Base-by-base conservation (phyloP, 2,113 vertebrate species). In the Colossoma macropomum region DNA sequence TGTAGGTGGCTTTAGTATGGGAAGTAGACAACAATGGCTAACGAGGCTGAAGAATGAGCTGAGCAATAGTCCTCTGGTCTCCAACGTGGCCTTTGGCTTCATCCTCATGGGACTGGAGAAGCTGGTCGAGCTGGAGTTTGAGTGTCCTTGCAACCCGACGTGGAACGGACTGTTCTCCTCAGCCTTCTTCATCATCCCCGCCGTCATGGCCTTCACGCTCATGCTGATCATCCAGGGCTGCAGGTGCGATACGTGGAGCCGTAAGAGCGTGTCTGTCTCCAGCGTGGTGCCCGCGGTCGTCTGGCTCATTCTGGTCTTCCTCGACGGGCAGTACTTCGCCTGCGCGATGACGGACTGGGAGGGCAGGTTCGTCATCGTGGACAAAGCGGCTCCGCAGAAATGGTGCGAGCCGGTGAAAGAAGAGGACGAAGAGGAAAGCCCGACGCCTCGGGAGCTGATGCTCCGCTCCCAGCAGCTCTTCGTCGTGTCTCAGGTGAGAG, bases 101-200 rank as follows among this genome's bases (percentile, higher is more conserved):
- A 93, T 95, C 87, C 90, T 95, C 84, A 93, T 93, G 89, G 91
- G 91, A 88, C 90, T 94, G 87, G 94, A 95, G 90, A 94, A 93
- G 86, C 86, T 94, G 85, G 91, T 93, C 89, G 93, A 94, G 89
- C 80, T 93, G 90, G 92, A 94, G 88, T 94, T 95, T 90, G 89
- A 93, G 91, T 94, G 92, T 92, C 93, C 93, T 81, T 94, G 93
- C 88, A 92, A 84, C 70, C 91, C 93, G 87, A 88, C 86, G 9
- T 93, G 91, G 93, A 94, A 93, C 78, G 91, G 88, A 80, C 32
- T 86, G 28, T 94, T 94, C 90, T 94, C 93, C 21, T 92, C 91
- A 19, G 92, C 92, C 0, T 94, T 93, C 92, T 93, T 95, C 87
- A 87, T 92, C 89, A 94, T 94, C 77, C 92, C 93, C 69, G 93